Evolutionary conservation across 2,888 invertebrate genomes (phyloP).

Genomic region (Tetheella fluctuosa): DNA sequence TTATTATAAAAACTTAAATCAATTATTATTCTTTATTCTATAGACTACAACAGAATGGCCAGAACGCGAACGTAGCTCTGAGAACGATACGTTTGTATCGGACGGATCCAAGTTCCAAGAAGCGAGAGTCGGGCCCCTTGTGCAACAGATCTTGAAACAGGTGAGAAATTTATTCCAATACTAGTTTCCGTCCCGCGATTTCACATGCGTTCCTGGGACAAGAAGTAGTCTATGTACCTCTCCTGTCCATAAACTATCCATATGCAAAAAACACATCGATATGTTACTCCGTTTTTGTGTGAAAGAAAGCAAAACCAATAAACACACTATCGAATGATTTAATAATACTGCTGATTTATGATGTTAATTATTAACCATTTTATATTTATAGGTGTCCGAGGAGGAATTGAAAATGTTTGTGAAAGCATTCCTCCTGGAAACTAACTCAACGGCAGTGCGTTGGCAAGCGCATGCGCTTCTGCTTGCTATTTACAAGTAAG

Average conservation of each 20-base stretch:
- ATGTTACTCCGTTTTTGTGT: too few relatives aligned
- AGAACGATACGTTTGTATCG: conserved; percentile 72
- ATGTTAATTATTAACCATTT: neutral
- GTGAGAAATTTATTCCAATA: conserved; percentile 33
- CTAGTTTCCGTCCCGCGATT: too few relatives aligned
- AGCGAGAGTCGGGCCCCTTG: conserved; percentile 70
- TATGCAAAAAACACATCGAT: too few relatives aligned
- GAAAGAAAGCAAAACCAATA: too few relatives aligned
- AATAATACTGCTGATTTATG: too few relatives aligned
- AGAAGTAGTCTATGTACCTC: too few relatives aligned
- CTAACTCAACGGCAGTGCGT: conserved; percentile 95
- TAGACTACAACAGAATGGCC: conserved; percentile 64
- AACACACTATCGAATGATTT: too few relatives aligned
- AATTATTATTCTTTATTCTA: neutral
- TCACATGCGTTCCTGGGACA: too few relatives aligned
- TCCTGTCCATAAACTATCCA: too few relatives aligned
- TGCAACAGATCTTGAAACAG: conserved; percentile 77
- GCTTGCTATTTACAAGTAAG: conserved; percentile 91
- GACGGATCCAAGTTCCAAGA: conserved; percentile 81
- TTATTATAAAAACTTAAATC: neutral
- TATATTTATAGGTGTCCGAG: conserved; percentile 74
- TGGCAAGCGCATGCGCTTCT: conserved; percentile 97
- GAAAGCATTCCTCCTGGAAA: conserved; percentile 95
- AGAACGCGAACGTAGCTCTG: conserved; percentile 77
- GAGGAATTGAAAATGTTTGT: conserved; percentile 90